Base-by-base conservation (phyloP, 2,888 invertebrate species). In the Hirtodrosophila alboralis region DNA sequence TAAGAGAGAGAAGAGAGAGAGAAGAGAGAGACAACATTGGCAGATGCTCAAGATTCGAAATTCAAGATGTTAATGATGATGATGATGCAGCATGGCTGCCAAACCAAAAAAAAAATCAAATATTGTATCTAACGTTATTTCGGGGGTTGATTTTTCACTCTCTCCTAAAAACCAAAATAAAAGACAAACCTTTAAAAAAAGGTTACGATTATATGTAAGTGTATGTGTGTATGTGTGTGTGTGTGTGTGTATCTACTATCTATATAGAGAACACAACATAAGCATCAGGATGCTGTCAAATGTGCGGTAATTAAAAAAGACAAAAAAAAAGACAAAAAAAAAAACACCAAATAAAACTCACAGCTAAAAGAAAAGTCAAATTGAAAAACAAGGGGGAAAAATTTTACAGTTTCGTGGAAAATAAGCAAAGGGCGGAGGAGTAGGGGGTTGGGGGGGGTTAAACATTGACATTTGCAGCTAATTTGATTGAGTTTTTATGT, bases 401-500 rank as follows among this genome's bases (percentile, higher is more conserved):
- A n/a, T n/a, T 72, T 63, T 52, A 84, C 74, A 70, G 57, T 59
- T 75, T 73, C 52, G 14, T 38, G 57, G 58, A 61, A 65, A 48
- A 21, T 14, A 16, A 27, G 14, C 2, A 9, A n/a, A 5, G 18
- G 2, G 27, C 26, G 45, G 28, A 9, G n/a, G n/a, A n/a, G n/a
- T n/a, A n/a, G n/a, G n/a, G n/a, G n/a, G n/a, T n/a, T n/a, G n/a
- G n/a, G n/a, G n/a, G n/a, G n/a, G n/a, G n/a, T n/a, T n/a, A n/a
- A n/a, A n/a, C n/a, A 38, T 47, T 54, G 23, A 48, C 33, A 36
- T 49, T 59, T 45, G 10, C 48, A 27, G 56, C 71, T 75, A 75
- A 83, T 83, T 86, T 83, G 84, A 83, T 83, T 86, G 86, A 80
- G 84, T 83, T 83, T 65, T 65, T 68, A 65, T 83, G 83, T 83